A percentile compares a stretch with the other conserved stretches of the same genome.
These are phyloP conservation scores for Agrilus mali DNA, from an alignment of 2,888 invertebrate species.

Conservation along the genomic window DNA sequence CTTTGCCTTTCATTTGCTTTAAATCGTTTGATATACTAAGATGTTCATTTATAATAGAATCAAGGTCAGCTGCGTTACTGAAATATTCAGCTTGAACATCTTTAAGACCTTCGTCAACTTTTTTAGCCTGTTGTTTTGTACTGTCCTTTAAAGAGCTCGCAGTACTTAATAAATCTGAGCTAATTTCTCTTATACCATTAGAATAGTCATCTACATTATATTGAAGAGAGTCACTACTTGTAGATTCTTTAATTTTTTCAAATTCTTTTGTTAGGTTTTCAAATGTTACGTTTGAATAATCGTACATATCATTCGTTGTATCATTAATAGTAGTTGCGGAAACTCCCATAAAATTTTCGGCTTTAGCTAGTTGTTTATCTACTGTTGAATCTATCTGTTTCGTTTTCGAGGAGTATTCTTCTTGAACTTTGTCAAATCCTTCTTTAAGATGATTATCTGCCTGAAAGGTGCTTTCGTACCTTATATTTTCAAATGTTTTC, in stretches of 20 bases:
- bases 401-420: not conserved
- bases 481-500: constrained; percentile 3
- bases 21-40: too few relatives aligned
- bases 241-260: not conserved
- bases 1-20: too few relatives aligned
- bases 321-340: constrained; percentile 6
- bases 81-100: constrained; percentile 35
- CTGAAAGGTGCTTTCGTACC: not conserved
- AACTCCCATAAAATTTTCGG: constrained; percentile 4
- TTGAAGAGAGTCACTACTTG: not conserved
- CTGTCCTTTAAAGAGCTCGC: constrained; percentile 35
- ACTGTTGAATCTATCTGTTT: constrained; percentile 7
- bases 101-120: constrained; percentile 40
- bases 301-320: too few relatives aligned
- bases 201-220: constrained; percentile 1
- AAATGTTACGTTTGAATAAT: too few relatives aligned
- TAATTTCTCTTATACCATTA: not conserved
- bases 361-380: constrained; percentile 6
- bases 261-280: too few relatives aligned
- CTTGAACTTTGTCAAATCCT: constrained; percentile 2
- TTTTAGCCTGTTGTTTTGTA: constrained; percentile 39
- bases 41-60: too few relatives aligned
- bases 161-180: not conserved
- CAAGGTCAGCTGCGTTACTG: not conserved
- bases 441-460: constrained; percentile 2